These are phyloP conservation scores for Petrocephalus microphthalmus DNA, from an alignment of 2,113 vertebrate genomes.

Conservation along the genomic window DNA sequence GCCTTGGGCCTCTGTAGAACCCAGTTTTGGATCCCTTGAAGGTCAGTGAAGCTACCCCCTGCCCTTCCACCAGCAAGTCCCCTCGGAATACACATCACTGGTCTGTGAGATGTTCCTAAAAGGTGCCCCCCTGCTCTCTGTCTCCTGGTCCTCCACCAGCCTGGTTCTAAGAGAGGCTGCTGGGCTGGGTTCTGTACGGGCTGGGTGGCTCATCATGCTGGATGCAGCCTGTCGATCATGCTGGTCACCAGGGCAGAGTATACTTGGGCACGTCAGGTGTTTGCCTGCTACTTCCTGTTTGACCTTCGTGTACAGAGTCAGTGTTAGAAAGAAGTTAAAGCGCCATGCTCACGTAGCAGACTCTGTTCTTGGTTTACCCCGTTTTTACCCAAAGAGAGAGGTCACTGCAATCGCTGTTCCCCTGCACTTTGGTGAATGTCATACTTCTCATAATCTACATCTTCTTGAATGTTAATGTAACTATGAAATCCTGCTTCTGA, in stretches of 20 bases:
- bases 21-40: neutral
- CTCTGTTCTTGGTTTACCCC: neutral
- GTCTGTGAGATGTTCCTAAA: neutral
- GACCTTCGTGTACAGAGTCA: neutral
- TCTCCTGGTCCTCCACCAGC: neutral
- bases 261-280: neutral
- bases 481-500: neutral
- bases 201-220: neutral
- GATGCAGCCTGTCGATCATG: neutral
- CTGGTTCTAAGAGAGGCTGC: neutral
- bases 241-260: neutral
- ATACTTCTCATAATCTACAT: neutral
- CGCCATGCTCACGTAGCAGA: neutral
- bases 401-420: neutral
- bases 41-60: neutral
- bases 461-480: conserved; percentile 10
- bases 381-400: conserved; percentile 7
- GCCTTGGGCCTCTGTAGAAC: neutral
- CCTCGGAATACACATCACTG: neutral
- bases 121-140: neutral
- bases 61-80: neutral
- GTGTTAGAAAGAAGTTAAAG: neutral
- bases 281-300: neutral
- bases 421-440: conserved; percentile 11
- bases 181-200: neutral